Evolutionary conservation across 2,797 vertebrate species (phyloP), one percentile per base, ranked within the genome.

Genomic region (Chanos chanos): DNA sequence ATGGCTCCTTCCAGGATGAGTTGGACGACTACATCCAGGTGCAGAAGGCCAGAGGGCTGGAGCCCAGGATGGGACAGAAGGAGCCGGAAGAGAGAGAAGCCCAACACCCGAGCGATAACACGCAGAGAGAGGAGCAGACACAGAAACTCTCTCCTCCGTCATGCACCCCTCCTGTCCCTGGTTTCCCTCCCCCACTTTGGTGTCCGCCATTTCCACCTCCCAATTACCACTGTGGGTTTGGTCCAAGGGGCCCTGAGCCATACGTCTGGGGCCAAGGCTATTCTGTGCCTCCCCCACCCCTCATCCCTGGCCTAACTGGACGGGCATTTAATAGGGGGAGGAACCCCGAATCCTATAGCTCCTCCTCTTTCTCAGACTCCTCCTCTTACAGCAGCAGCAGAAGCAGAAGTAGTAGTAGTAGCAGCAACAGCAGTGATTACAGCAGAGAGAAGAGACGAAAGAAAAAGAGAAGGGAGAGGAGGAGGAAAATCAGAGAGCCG

Each of bases 1-100:
- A 86, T 49, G 66, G 70, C 77, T 93, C 90, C 10, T 93, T 90
- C 77, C 85, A 91, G 74, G 90, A 93, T 48, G 91, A 94, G 67
- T 80, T 95, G 57, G 86, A 83, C 1, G 90, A 91, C 76, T 93
- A 92, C 67, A 86, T 91, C 66, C 79, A 90, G 81, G 90, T 91
- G 9, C 91, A 92, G 73, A 91, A 89, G 77, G 87, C 86, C 47
- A 81, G 90, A 43, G 88, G 86, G 15, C 75, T 92, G 68, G 77
- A 82, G 22, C 85, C 89, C 37, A 89, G 88, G 77, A 82, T 75
- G 8, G 30, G n/a, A 1, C 65, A 71, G 43, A 31, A 52, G 12
- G 59, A 70, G 19, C 49, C 24, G 2, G 48, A 43, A 0, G 52
- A 67, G 5, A 64, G 55, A 63, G 13, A n/a, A n/a, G n/a, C n/a